A percentile compares a stretch with the other conserved stretches of the same genome.
Conservation (phyloP, 2,113 vertebrate species). For the Dicerorhinus sumatrensis region DNA sequence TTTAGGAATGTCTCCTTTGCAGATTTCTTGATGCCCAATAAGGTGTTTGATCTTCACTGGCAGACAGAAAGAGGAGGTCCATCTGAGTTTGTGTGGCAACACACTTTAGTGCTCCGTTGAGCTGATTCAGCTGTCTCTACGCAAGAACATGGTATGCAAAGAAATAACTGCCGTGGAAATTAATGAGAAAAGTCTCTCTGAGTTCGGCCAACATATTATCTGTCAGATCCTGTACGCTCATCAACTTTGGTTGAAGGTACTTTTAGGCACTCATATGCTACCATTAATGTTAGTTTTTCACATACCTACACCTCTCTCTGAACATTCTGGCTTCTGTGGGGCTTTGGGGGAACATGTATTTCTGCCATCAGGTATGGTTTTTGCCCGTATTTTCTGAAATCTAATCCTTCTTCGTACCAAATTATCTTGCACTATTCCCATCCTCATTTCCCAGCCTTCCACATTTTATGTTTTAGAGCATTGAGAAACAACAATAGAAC, state of each 20-base stretch:
- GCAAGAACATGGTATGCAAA: not conserved
- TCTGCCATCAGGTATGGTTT: not conserved
- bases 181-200: not conserved
- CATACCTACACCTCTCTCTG: not conserved
- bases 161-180: not conserved
- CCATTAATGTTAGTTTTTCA: not conserved
- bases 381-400: slow-evolving; percentile 10
- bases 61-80: not conserved
- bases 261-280: not conserved
- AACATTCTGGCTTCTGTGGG: not conserved
- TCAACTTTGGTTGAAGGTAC: not conserved
- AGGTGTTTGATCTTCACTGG: not conserved
- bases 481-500: not conserved
- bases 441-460: not conserved
- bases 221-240: not conserved
- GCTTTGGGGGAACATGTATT: not conserved
- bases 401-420: not conserved
- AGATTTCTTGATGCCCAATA: not conserved
- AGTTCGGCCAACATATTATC: not conserved
- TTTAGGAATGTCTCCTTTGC: not conserved
- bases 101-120: not conserved
- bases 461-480: not conserved
- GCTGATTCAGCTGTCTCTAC: not conserved
- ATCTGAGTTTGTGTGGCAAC: not conserved
- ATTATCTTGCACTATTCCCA: not conserved